Conservation (phyloP, 2,888 invertebrate genomes). For the Netelia melanura region DNA sequence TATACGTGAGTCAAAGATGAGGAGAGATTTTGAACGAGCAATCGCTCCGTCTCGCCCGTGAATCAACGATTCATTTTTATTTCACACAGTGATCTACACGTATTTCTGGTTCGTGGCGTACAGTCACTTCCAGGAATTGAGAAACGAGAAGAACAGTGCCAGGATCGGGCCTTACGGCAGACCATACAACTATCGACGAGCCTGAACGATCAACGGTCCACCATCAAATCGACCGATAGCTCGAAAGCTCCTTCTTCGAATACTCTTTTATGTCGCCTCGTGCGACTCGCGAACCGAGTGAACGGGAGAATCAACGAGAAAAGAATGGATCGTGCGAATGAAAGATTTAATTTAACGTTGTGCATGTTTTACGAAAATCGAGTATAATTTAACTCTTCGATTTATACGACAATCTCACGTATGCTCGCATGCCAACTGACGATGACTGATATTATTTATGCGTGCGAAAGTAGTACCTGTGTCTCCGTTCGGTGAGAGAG, state of each 20-base stretch:
- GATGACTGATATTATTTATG: slow-evolving; percentile 63
- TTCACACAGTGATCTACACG: slow-evolving; percentile 90
- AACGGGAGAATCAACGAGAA: not conserved
- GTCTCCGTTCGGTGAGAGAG: slow-evolving; percentile 23
- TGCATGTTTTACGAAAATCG: not conserved
- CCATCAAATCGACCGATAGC: not conserved
- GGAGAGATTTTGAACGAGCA: not conserved
- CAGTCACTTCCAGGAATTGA: slow-evolving; percentile 91
- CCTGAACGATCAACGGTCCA: slow-evolving; percentile 71
- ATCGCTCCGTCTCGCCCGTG: slow-evolving; percentile 4
- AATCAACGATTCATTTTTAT: slow-evolving; percentile 52
- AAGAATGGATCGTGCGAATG: slow-evolving; percentile 17
- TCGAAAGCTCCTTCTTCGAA: too few relatives aligned
- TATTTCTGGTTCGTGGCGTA: slow-evolving; percentile 94
- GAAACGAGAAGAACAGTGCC: slow-evolving; percentile 81
- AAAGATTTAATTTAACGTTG: slow-evolving; percentile 29
- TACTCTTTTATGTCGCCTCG: too few relatives aligned
- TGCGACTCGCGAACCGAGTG: too few relatives aligned
- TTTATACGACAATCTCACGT: slow-evolving; percentile 17
- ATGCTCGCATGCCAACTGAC: slow-evolving; percentile 18
- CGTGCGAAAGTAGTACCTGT: slow-evolving; percentile 53
- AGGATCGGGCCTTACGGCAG: slow-evolving; percentile 82
- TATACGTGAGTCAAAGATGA: slow-evolving; percentile 39
- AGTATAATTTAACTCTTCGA: not conserved
- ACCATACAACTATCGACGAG: slow-evolving; percentile 81